Base-by-base conservation (phyloP, 2,797 vertebrate genomes). In the Garrulus glandarius region DNA sequence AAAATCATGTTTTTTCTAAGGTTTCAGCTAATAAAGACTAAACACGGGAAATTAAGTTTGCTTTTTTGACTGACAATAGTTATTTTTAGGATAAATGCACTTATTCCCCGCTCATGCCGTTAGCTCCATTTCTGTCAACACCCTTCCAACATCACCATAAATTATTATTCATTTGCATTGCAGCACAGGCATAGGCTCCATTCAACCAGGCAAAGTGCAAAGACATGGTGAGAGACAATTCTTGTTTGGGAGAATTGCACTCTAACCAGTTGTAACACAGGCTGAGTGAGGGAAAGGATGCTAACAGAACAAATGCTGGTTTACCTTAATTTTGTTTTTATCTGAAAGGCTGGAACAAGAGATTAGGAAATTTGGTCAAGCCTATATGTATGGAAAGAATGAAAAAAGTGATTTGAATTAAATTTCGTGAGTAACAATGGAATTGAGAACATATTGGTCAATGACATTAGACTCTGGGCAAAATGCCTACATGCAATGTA, bases 211-310 rank as follows among this genome's bases (percentile, higher is more conserved):
- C 59, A 76, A 75, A 93, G 84, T 81, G 65, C 79, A 88, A 70
- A 88, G 92, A 84, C 95, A 86, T 26, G 85, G 91, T 88, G 49
- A 90, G 83, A 95, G 87, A 92, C 89, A 94, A 50, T 11, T 85
- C 91, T 57, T 59, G 29, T 96, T 92, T 83, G 50, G 57, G 70
- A 84, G 50, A 81, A 82, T 5, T 87, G 65, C 52, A n/a, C 44
- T 89, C 82, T 94, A 93, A 93, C 69, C 56, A 65, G 23, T 65
- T 75, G 53, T 94, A 92, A 90, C 94, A 93, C 36, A 57, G 53
- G 57, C 50, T 85, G 30, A n/a, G 47, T 83, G 30, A n/a, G 47
- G 69, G 84, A 80, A 78, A 78, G 22, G 44, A 78, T 65, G 59
- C 27, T 24, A 34, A 49, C 50, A 80, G 53, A 65, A 86, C 0